A percentile compares a stretch with the other conserved stretches of the same genome.
phyloP scores from a whole-genome alignment of 2,888 invertebrate species.

The Eristalis tenax region DNA sequence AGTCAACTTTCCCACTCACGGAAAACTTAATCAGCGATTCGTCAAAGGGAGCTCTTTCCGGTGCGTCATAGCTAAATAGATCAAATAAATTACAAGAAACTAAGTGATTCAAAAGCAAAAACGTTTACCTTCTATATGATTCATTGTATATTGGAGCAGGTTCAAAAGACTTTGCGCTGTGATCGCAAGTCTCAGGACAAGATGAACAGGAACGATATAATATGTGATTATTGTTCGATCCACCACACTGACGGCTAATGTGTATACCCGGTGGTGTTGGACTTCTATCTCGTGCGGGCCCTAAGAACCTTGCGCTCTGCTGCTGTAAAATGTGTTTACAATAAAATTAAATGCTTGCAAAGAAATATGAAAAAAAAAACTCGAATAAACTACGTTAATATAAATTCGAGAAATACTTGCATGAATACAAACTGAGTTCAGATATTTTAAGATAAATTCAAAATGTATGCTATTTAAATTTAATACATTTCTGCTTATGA shows the following conservation, averaged over 20 bases:
- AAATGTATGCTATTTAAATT: slow-evolving; percentile 5
- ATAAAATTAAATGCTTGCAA: neutral
- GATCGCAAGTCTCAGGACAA: slow-evolving; percentile 81
- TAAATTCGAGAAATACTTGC: neutral
- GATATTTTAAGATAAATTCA: neutral
- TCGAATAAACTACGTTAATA: neutral
- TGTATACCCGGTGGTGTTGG: slow-evolving; percentile 80
- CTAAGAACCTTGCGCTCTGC: slow-evolving; percentile 82
- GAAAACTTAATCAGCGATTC: slow-evolving; percentile 80
- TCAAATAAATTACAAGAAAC: neutral
- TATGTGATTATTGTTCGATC: slow-evolving; percentile 79
- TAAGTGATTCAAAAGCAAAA: neutral
- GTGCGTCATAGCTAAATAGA: slow-evolving; percentile 78
- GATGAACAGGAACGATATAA: slow-evolving; percentile 81
- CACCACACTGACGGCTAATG: slow-evolving; percentile 76
- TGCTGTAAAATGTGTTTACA: slow-evolving; percentile 76
- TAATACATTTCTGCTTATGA: neutral
- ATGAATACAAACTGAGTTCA: slow-evolving; percentile 2
- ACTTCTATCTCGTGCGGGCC: slow-evolving; percentile 81
- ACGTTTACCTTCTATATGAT: slow-evolving; percentile 80
- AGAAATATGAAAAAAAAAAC: neutral
- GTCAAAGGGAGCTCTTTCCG: slow-evolving; percentile 80
- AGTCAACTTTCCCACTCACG: slow-evolving; percentile 78
- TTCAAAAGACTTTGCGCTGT: slow-evolving; percentile 80
- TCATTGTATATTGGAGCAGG: slow-evolving; percentile 78